Evolutionary conservation across 1,140 invertebrate species (phyloP).

Genomic region (Ladona fulva): DNA sequence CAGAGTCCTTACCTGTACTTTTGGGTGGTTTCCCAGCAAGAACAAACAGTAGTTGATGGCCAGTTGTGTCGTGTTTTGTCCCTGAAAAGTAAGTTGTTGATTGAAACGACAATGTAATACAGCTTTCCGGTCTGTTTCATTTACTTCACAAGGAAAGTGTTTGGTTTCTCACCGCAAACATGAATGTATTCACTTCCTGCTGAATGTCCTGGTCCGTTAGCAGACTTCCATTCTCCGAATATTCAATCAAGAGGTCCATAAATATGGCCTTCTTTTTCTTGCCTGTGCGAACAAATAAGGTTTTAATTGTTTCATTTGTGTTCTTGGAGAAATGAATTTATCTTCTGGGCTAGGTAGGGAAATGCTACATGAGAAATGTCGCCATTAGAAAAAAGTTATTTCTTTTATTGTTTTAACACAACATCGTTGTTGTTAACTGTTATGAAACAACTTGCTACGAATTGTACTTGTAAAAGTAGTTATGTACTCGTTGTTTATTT

Average conservation of each 20-base stretch:
- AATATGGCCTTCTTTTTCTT: conserved; percentile 54
- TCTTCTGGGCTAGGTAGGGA: no score
- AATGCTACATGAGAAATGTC: no score
- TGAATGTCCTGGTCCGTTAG: conserved; percentile 41
- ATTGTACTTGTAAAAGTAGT: no score
- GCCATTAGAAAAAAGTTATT: no score
- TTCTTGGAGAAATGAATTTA: no score
- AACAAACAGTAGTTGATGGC: conserved; percentile 49
- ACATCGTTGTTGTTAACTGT: no score
- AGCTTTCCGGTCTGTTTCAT: no score
- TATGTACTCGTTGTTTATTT: no score
- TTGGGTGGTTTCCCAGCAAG: conserved; percentile 48
- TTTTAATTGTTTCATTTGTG: neutral
- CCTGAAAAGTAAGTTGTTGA: conserved; percentile 32
- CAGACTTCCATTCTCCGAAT: conserved; percentile 31
- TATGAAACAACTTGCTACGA: no score
- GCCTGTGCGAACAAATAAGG: conserved; percentile 19
- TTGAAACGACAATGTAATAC: conserved; percentile 21
- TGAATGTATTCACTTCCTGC: conserved; percentile 56
- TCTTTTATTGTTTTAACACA: no score
- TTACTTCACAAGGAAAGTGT: neutral
- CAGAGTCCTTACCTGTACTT: conserved; percentile 44
- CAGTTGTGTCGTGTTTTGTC: conserved; percentile 66
- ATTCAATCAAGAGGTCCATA: conserved; percentile 50
- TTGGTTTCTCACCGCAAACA: conserved; percentile 51